Conservation (phyloP, 1,140 invertebrate genomes). For the Steinernema khuongi region DNA sequence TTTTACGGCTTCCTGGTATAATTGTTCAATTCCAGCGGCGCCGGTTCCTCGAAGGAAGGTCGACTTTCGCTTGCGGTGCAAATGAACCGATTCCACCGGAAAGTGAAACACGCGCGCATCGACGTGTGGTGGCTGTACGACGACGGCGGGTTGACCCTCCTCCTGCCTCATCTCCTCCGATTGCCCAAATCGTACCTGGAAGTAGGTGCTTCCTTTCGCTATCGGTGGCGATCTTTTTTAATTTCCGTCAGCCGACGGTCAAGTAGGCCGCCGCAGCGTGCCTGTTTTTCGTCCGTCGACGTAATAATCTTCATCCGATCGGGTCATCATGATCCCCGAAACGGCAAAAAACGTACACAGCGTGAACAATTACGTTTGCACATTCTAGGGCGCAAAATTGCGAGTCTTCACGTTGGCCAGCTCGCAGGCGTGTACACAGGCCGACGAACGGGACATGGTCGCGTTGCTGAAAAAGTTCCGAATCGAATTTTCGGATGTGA, state of each 20-base stretch:
- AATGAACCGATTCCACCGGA: slow-evolving; percentile 60
- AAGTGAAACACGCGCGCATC: slow-evolving; percentile 65
- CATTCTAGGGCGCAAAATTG: slow-evolving; percentile 76
- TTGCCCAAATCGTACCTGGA: slow-evolving; percentile 62
- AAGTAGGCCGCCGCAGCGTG: not conserved
- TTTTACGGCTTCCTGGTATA: too few relatives aligned
- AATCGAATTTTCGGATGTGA: slow-evolving; percentile 87
- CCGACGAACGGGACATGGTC: slow-evolving; percentile 87
- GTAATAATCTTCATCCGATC: not conserved
- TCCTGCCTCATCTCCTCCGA: slow-evolving; percentile 78
- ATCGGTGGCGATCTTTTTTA: not conserved
- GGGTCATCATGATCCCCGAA: not conserved
- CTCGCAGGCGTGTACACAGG: slow-evolving; percentile 77
- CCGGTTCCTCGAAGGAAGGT: not conserved
- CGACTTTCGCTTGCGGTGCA: not conserved
- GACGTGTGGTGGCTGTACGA: slow-evolving; percentile 87
- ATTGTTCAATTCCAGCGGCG: not conserved
- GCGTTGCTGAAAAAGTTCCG: slow-evolving; percentile 90
- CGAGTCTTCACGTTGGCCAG: slow-evolving; percentile 87
- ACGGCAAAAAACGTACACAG: not conserved
- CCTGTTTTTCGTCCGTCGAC: not conserved
- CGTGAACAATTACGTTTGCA: not conserved
- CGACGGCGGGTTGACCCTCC: slow-evolving; percentile 75
- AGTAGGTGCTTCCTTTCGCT: slow-evolving; percentile 16
- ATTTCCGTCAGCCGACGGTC: not conserved